Conservation (phyloP, 1,140 invertebrate genomes). For the Physella acuta region DNA sequence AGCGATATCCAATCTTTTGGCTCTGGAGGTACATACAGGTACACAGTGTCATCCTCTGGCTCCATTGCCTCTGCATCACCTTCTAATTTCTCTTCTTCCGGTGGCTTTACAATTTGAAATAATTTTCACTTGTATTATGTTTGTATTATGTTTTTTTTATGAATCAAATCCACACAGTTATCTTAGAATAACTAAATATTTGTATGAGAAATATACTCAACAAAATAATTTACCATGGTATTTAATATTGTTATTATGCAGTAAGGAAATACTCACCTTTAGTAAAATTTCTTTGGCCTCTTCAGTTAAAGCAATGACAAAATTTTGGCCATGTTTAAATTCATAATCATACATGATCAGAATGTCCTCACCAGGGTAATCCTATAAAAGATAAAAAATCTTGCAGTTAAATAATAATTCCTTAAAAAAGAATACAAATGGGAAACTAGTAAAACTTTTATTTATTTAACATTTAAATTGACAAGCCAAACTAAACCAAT, state of each 20-base stretch:
- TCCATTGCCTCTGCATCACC: slow-evolving; percentile 38
- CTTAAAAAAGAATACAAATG: too few species aligned
- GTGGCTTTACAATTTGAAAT: too few species aligned
- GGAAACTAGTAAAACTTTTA: too few species aligned
- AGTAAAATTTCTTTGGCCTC: slow-evolving; percentile 55
- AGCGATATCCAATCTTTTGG: slow-evolving; percentile 56
- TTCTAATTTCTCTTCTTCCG: slow-evolving; percentile 34
- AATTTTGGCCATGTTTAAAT: slow-evolving; percentile 59
- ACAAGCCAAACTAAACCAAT: too few species aligned
- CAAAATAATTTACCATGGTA: neutral
- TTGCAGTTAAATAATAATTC: too few species aligned
- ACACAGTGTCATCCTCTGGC: slow-evolving; percentile 49
- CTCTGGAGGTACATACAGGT: slow-evolving; percentile 56
- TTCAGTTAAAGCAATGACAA: slow-evolving; percentile 54
- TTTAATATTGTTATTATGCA: neutral
- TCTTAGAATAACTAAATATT: too few species aligned
- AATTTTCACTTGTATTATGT: too few species aligned
- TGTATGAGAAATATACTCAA: neutral
- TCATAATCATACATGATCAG: slow-evolving; percentile 57
- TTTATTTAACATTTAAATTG: too few species aligned
- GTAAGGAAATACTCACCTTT: slow-evolving; percentile 41
- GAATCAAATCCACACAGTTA: too few species aligned
- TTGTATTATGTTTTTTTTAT: too few species aligned
- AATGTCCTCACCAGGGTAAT: slow-evolving; percentile 58
- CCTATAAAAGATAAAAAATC: slow-evolving; percentile 37